Evolutionary conservation across 35 echinoderm and acorn worm species (phyloP).

Genomic region (Apostichopus japonicus): DNA sequence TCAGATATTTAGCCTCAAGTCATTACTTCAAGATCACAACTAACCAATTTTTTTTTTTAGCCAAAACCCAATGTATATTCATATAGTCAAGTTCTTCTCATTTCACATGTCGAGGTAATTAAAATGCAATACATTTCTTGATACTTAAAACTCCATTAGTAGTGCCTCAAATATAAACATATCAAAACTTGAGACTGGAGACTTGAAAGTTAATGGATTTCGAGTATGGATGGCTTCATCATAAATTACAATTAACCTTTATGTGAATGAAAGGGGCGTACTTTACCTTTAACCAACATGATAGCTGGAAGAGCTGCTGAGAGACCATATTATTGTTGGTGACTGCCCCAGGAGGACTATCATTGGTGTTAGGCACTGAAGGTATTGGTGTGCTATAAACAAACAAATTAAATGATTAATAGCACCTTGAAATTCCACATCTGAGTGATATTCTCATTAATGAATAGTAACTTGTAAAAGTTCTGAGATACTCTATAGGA

Average conservation of each 20-base stretch:
- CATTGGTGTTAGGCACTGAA: conserved; percentile 57
- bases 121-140: no score
- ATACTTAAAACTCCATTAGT: no score
- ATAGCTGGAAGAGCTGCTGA: conserved; percentile 94
- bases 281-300: conserved; percentile 88
- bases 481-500: background rate
- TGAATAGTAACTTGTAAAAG: no score
- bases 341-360: conserved; percentile 17
- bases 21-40: no score
- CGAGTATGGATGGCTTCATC: background rate
- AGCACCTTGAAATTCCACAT: background rate
- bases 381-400: conserved; percentile 59
- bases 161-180: no score
- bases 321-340: conserved; percentile 87
- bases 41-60: no score
- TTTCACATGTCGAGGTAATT: no score
- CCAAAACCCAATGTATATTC: no score
- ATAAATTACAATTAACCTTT: background rate
- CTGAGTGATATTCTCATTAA: background rate
- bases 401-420: background rate
- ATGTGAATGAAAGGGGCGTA: background rate
- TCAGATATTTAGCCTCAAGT: no score
- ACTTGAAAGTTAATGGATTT: no score
- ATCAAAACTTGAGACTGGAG: no score
- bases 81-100: no score